Evolutionary conservation across 2,113 vertebrate genomes (phyloP), one percentile per base, ranked within the genome.

Genomic region (Brachionichthys hirsutus): DNA sequence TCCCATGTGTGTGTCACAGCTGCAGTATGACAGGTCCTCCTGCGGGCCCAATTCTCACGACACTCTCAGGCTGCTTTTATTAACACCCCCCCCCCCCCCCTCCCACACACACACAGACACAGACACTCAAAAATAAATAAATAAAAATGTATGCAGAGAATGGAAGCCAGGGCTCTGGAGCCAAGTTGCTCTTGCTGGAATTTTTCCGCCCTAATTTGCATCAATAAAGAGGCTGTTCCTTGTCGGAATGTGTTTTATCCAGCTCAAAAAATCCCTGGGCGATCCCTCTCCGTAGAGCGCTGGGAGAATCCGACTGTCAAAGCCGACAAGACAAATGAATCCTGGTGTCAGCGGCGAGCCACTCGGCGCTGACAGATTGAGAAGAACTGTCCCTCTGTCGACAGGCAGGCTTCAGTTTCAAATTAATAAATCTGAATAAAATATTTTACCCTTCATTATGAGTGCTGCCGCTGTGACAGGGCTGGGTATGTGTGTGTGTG

Each of bases 351-450:
- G 93, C 90, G 92, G 91, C 89, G 93, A 93, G 94, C 93, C 93
- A 93, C 93, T 95, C 92, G 89, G 89, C 90, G 89, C 89, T 98
- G 96, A 98, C 96, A 98, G 94, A 97, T 95, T 95, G 96, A 97
- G 95, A 95, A 94, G 95, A 95, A 94, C 93, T 95, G 95, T 96
- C 94, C 95, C 95, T 94, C 93, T 92, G 94, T 95, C 95, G 94
- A 98, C 95, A 95, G 95, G 94, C 94, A 94, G 92, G 94, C 95
- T 95, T 98, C 95, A 97, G 95, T 97, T 95, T 97, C 95, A 95
- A 97, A 98, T 98, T 98, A 98, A 98, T 98, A 98, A 98, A 98
- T 98, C 95, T 98, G 96, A 98, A 97, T 97, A 96, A 98, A 98
- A 98, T 97, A 98, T 98, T 98, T 98, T 95, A 94, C 92, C 95